Evolutionary conservation across 2,797 vertebrate species (phyloP).

Genomic region (Apodemus agrarius): DNA sequence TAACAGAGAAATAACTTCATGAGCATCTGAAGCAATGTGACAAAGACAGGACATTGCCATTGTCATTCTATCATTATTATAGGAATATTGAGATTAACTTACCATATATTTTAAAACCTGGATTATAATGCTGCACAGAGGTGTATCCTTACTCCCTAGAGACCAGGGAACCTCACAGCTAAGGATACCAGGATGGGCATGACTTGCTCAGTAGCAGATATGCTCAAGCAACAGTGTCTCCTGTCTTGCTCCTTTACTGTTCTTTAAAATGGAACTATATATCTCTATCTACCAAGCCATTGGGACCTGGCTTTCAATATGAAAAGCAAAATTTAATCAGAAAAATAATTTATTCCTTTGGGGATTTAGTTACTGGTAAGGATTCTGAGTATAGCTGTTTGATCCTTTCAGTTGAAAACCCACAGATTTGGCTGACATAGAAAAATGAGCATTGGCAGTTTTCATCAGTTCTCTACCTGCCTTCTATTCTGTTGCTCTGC

Average conservation of each 20-base stretch:
- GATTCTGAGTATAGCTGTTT: conserved; percentile 15
- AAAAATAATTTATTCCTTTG: background rate
- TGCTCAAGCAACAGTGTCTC: background rate
- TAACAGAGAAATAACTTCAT: background rate
- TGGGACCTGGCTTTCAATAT: background rate
- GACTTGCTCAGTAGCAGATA: background rate
- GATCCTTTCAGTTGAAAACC: conserved; percentile 40
- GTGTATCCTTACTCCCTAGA: background rate
- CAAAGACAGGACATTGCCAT: background rate
- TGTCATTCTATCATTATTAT: background rate
- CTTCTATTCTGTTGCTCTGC: background rate
- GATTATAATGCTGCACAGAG: background rate
- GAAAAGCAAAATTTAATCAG: background rate
- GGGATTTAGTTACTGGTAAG: background rate
- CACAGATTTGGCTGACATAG: background rate
- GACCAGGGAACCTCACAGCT: background rate
- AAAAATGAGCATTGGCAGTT: background rate
- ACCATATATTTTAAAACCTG: conserved; percentile 16
- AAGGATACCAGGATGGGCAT: accelerated
- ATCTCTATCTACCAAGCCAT: background rate
- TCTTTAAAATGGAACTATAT: background rate
- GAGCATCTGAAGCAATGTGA: background rate
- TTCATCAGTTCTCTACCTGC: background rate
- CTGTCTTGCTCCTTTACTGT: background rate
- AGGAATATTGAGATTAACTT: background rate